These are phyloP conservation scores for Cyanoderma ruficeps DNA, from an alignment of 2,113 vertebrate genomes.

Conservation along the genomic window DNA sequence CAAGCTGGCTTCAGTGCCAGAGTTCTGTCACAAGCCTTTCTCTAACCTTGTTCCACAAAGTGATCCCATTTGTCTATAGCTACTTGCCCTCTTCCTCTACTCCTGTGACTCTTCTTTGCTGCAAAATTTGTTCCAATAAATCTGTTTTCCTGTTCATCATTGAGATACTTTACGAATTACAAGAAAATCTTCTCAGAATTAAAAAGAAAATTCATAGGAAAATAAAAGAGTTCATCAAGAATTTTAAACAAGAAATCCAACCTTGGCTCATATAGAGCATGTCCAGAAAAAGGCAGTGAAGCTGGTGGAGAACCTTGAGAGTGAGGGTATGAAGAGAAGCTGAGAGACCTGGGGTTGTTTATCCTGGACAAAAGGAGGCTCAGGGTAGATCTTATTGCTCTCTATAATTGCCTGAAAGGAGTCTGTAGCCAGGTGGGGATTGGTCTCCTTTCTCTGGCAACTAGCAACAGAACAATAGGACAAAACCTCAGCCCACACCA, in stretches of 20 bases:
- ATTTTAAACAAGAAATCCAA: background rate
- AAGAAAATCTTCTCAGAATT: background rate
- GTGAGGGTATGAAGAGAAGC: fast-evolving
- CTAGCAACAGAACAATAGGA: background rate
- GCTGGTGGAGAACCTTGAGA: background rate
- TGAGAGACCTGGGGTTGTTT: background rate
- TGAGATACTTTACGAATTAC: background rate
- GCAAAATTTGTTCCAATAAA: background rate
- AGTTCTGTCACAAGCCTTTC: background rate
- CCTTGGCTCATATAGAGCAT: background rate
- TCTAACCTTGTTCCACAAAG: background rate
- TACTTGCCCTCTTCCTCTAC: background rate
- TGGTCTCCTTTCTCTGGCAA: background rate
- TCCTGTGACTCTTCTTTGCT: background rate
- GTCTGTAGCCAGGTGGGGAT: background rate
- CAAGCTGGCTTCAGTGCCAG: background rate
- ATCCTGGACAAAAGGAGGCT: background rate
- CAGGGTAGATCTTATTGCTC: fast-evolving
- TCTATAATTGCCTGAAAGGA: background rate
- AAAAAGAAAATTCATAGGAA: background rate
- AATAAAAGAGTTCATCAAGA: background rate
- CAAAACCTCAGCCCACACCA: background rate
- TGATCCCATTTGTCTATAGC: background rate
- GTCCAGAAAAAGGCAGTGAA: background rate
- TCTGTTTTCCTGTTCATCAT: background rate